Base-by-base conservation (phyloP, 2,888 invertebrate genomes). In the Torymus aiolomorphi region DNA sequence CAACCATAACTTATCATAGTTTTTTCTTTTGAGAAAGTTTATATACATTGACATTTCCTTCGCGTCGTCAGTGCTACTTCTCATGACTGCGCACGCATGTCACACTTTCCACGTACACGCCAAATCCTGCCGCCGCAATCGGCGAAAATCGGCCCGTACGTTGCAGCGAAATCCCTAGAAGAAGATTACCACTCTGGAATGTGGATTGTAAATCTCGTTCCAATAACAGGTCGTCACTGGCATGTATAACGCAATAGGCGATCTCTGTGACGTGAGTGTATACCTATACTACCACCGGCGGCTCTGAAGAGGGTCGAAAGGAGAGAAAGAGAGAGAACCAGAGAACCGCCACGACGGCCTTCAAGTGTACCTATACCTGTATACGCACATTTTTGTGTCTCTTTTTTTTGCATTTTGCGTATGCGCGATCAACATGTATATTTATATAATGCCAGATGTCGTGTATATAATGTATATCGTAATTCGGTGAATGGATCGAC, bases 301-400 rank as follows among this genome's bases (percentile, higher is more conserved):
- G n/a, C 42, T 20, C 2, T 5, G 24, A 67, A 75, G 51, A 75
- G 75, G 67, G 75, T 67, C 59, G 67, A 75, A 75, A 67, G 75
- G 59, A 10, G 14, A 49, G 42, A 42, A 1, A 42, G 42, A 31
- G 3, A 31, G 3, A 31, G 4, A n/a, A n/a, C n/a, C n/a, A n/a
- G n/a, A 42, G 8, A 42, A 42, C 42, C 42, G 16, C 49, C 24
- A 13, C 71, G 31, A 31, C 11, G 65, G 16, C 75, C 75, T 75
- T 75, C 75, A 67, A 2, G 56, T 18, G 51, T 11, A 14, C 14
- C 16, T 31, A 31, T 31, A 31, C 31, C 42, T 42, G 8, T 42
- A 42, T 42, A 42, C 42, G 42, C 8, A 42, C 42, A 10, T 8
- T 42, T 42, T 42, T 42, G 42, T 75, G n/a, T 65, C 18, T 8